phyloP scores from a whole-genome alignment of 2,888 invertebrate genomes.

The Meghimatium bilineatum region DNA sequence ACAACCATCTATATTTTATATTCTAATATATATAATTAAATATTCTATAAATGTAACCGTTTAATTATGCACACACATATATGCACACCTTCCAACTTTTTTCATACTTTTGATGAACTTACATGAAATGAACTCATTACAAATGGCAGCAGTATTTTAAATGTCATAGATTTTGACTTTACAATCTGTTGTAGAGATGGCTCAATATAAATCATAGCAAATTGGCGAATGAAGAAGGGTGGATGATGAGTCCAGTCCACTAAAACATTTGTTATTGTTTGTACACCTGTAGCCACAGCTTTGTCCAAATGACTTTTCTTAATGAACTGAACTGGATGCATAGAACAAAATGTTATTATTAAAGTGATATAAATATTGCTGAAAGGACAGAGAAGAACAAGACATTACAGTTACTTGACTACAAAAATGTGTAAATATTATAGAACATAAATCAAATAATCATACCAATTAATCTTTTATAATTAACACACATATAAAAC shows the following conservation, averaged over 20 bases:
- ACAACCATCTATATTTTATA: no score
- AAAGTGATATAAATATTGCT: not conserved
- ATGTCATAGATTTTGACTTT: slow-evolving; percentile 5
- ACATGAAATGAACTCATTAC: slow-evolving; percentile 32
- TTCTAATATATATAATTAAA: no score
- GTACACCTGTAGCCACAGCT: not conserved
- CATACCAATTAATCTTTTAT: no score
- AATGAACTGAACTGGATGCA: slow-evolving; percentile 15
- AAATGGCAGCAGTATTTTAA: slow-evolving; percentile 23
- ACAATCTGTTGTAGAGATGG: slow-evolving; percentile 6
- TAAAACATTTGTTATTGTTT: not conserved
- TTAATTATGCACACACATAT: no score
- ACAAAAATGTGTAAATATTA: no score
- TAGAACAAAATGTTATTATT: not conserved
- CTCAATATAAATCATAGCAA: slow-evolving; percentile 12
- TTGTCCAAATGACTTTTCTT: slow-evolving; percentile 27
- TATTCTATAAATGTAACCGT: no score
- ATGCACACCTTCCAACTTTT: no score
- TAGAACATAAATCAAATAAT: no score
- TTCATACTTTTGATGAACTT: no score
- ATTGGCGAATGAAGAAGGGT: slow-evolving; percentile 33
- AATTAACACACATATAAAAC: no score
- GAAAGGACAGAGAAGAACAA: not conserved
- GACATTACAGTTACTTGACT: not conserved
- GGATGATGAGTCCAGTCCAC: slow-evolving; percentile 11